Base-by-base conservation (phyloP, 2,797 vertebrate species). In the Pangasius sanitwongsei region DNA sequence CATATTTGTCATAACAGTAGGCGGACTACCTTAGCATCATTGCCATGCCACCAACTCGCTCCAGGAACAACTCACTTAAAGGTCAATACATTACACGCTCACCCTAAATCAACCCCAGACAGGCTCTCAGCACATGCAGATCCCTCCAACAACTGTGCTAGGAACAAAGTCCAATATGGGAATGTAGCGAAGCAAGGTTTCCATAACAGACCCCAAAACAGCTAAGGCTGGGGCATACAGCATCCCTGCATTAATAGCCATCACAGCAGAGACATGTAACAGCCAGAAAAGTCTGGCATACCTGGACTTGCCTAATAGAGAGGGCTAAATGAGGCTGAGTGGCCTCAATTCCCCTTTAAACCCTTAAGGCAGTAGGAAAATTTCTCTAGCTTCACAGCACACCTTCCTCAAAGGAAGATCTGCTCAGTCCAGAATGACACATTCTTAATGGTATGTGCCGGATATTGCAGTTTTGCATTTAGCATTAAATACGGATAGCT, bases 161-260 rank as follows among this genome's bases (percentile, higher is more conserved):
- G 63, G 84, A 87, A 83, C 87, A 90, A 86, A 83, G 87, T 88
- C 80, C 85, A 69, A 78, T 57, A 78, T 23, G 65, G 77, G 72
- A 83, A 69, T 53, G 83, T 87, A 78, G 20, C 55, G 28, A 65
- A 69, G 65, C 65, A 53, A 65, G 89, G 91, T 89, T 89, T 90
- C 89, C 86, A 90, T 89, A 92, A 91, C 91, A 89, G 85, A 86
- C 87, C 87, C 77, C 87, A 87, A 88, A 92, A 92, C 87, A 86
- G 81, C 85, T 81, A 72, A 31, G 48, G 37, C 44, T 50, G 83
- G 86, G 87, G 86, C 89, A 89, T 78, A 81, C 57, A 48, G 89
- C 16, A n/a, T 77, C 83, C 81, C 83, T 75, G 83, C 69, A 78
- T 69, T 88, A 90, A 89, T 74, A 69, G 34, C 69, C 89, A 75